Evolutionary conservation across 2,113 vertebrate genomes (phyloP), one percentile per base, ranked within the genome.

Genomic region (Corvus cornix): DNA sequence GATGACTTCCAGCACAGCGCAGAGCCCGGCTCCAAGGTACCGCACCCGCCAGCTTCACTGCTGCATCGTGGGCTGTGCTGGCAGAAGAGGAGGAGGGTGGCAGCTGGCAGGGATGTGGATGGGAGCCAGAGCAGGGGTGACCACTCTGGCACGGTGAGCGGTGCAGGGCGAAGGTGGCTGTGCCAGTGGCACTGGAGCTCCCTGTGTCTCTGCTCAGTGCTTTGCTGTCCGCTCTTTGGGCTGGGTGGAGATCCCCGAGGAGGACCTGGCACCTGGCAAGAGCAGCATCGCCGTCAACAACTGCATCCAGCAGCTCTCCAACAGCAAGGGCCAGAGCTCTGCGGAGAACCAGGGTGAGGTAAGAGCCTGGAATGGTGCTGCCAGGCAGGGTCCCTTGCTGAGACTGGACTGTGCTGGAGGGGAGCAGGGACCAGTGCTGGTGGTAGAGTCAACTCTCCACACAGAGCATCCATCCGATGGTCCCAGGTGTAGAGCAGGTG

Each of bases 201-300:
- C 26, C 1, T 21, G 30, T 85, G 48, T 94, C 87, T 72, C 63
- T 52, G 68, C 16, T 91, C 97, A 99, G 99, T 99, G 98, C 79
- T 99, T 99, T 63, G 98, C 99, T 1, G 99, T 99, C 68, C 98
- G 98, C 16, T 99, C 99, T 1, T 97, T 99, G 93, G 99, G 99
- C 55, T 99, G 99, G 99, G 98, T 99, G 90, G 99, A 99, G 97
- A 98, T 99, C 73, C 99, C 99, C 0, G 99, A 99, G 96, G 99
- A 99, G 95, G 99, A 99, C 94, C 90, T 99, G 91, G 98, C 98
- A 67, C 99, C 99, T 0, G 99, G 99, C 33, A 99, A 99, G 94
- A 99, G 99, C 97, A 99, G 99, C 95, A 98, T 99, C 0, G 99
- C 98, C 0, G 98, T 99, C 94, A 99, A 99, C 96, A 99, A 99